A percentile compares a stretch with the other conserved stretches of the same genome.
These are phyloP conservation scores for Papilio polyxenes DNA, from an alignment of 1,140 invertebrate genomes.

Conservation along the genomic window DNA sequence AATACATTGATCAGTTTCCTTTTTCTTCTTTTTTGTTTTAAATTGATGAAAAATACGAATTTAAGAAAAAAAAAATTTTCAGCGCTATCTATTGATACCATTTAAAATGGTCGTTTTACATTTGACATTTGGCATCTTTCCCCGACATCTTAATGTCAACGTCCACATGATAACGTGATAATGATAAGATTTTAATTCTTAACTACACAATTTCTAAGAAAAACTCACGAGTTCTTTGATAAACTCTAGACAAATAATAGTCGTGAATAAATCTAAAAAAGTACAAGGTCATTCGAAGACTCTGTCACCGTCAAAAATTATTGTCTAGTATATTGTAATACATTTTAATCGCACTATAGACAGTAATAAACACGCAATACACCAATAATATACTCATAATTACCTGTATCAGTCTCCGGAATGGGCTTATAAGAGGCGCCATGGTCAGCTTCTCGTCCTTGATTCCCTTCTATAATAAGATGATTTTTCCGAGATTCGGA, in stretches of 20 bases:
- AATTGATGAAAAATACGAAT: neutral
- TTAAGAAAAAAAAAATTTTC: neutral
- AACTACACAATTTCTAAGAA: slow-evolving; percentile 3
- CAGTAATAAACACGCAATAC: neutral
- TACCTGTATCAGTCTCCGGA: slow-evolving; percentile 82
- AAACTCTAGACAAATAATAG: neutral
- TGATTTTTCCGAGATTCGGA: slow-evolving; percentile 74
- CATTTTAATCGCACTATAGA: neutral
- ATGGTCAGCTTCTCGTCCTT: slow-evolving; percentile 71
- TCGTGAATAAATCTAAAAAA: neutral
- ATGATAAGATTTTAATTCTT: slow-evolving; percentile 31
- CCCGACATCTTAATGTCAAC: slow-evolving; percentile 37
- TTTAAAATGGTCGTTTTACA: slow-evolving; percentile 26
- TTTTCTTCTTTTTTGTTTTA: neutral
- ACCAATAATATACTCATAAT: slow-evolving; percentile 45
- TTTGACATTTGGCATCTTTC: slow-evolving; percentile 29
- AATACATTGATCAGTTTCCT: neutral
- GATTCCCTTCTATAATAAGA: slow-evolving; percentile 74
- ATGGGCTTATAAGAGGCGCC: slow-evolving; percentile 82
- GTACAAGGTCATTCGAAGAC: slow-evolving; percentile 33
- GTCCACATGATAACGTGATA: slow-evolving; percentile 44
- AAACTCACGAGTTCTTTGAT: neutral
- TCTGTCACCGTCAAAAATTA: neutral
- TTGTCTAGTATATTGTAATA: neutral
- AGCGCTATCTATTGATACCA: neutral